A percentile compares a stretch with the other conserved stretches of the same genome.
Evolutionary conservation across 2,113 vertebrate genomes (phyloP).

Genomic region (Caloenas nicobarica): DNA sequence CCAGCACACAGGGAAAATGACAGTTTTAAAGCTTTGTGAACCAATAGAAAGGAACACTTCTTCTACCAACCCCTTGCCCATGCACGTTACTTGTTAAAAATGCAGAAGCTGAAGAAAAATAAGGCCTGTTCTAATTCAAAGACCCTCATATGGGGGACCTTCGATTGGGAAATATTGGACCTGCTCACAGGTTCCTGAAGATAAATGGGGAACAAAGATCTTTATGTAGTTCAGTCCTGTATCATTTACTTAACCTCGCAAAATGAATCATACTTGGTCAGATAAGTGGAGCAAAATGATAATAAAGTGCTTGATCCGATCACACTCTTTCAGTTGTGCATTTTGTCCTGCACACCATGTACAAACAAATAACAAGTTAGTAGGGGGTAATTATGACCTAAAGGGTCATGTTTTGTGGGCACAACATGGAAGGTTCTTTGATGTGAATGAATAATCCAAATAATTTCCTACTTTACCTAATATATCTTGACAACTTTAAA

Average conservation of each 20-base stretch:
- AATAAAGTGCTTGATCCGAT: not conserved
- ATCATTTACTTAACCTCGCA: not conserved
- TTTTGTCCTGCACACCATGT: not conserved
- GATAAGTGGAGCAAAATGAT: not conserved
- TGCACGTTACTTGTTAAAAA: not conserved
- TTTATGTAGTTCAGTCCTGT: not conserved
- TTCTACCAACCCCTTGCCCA: not conserved
- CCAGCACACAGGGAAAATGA: not conserved
- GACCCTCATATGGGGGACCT: not conserved
- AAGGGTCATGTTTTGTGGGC: not conserved
- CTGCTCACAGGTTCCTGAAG: not conserved
- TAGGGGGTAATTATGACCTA: not conserved
- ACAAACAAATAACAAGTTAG: not conserved
- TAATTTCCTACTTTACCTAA: not conserved
- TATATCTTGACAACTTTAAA: not conserved
- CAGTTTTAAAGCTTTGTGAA: not conserved
- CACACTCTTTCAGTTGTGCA: not conserved
- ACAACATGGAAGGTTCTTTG: not conserved
- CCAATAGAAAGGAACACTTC: not conserved
- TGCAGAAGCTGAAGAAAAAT: not conserved
- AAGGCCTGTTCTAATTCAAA: not conserved
- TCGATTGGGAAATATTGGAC: not conserved
- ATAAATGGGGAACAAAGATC: not conserved
- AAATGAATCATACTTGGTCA: slow-evolving; percentile 6
- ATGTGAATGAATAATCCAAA: not conserved